Evolutionary conservation across 2,888 invertebrate species (phyloP), one percentile per base, ranked within the genome.

Genomic region (Brassicogethes aeneus): DNA sequence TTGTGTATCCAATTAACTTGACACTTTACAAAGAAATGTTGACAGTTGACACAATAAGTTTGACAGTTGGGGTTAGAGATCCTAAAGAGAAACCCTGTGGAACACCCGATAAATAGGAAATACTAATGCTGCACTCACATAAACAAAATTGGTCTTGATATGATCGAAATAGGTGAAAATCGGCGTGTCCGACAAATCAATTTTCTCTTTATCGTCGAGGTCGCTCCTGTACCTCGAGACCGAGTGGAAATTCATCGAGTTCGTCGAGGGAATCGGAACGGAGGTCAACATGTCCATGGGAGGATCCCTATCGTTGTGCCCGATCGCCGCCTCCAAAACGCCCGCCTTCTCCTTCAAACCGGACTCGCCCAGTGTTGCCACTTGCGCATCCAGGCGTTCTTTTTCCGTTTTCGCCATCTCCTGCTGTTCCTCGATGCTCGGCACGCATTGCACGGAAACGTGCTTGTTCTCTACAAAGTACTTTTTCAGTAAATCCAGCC

Each of bases 91-190:
- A n/a, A n/a, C n/a, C n/a, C n/a, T n/a, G n/a, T n/a, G n/a, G n/a
- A n/a, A n/a, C n/a, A n/a, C n/a, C n/a, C n/a, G n/a, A n/a, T n/a
- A n/a, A n/a, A n/a, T n/a, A n/a, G n/a, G n/a, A n/a, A n/a, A n/a
- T n/a, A n/a, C n/a, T n/a, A n/a, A n/a, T n/a, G n/a, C n/a, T n/a
- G n/a, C n/a, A n/a, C 81, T 75, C 66, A 90, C 89, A 68, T 87
- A 84, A 48, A 89, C 80, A 65, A 92, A 91, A 66, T 85, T 86
- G 2, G 87, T 85, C 50, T 84, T 80, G 36, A 90, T 70, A 61
- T 86, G 80, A 68, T 90, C 86, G 37, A 89, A 72, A 50, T 86
- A 80, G 1, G 88, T 79, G 57, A 78, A 83, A 14, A 89, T 69
- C 0, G 90, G 88, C 34, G 88, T 65, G 36, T 79, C 70, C 1